Evolutionary conservation across 2,797 vertebrate genomes (phyloP), one percentile per base, ranked within the genome.

Genomic region (Chanos chanos): DNA sequence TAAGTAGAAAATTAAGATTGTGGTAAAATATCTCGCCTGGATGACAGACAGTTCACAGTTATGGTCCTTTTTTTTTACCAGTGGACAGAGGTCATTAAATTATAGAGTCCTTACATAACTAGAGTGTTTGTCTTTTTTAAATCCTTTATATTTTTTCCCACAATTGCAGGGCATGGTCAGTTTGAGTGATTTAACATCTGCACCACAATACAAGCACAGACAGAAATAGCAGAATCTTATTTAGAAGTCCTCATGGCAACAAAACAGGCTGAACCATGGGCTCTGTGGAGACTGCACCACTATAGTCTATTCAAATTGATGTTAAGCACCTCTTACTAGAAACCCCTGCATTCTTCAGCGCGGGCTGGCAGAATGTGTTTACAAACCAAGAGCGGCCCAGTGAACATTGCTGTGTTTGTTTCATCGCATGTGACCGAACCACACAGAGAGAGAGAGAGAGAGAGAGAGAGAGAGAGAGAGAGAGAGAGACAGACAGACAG

Each of bases 221-320:
- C 62, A 55, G 34, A 57, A 72, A 60, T 69, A 75, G 62, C 5
- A 59, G 3, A 69, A 66, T 53, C 27, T 18, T 45, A 60, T 53
- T 66, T 54, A 51, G 45, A 43, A 39, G 28, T 64, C 49, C 52
- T 60, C 55, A 66, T 60, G 72, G 64, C 54, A 75, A 61, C 50
- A 55, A 53, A 37, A 37, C 63, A 51, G 59, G 66, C 53, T 51
- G 30, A 51, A 55, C 52, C 43, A 37, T 12, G n/a, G 68, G 44
- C 36, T 64, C 47, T 53, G 43, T 66, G 66, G 72, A 75, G 58
- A 61, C 51, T 7, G 4, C 9, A 3, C 28, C 15, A 48, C 3
- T 58, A 18, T n/a, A 40, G 7, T 40, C 50, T 43, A 41, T 21
- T 28, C 45, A 36, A 61, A 36, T 41, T 40, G 40, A 52, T 50